These are phyloP conservation scores for Protomyctophum bolini DNA, from an alignment of 2,113 vertebrate species.

Conservation along the genomic window DNA sequence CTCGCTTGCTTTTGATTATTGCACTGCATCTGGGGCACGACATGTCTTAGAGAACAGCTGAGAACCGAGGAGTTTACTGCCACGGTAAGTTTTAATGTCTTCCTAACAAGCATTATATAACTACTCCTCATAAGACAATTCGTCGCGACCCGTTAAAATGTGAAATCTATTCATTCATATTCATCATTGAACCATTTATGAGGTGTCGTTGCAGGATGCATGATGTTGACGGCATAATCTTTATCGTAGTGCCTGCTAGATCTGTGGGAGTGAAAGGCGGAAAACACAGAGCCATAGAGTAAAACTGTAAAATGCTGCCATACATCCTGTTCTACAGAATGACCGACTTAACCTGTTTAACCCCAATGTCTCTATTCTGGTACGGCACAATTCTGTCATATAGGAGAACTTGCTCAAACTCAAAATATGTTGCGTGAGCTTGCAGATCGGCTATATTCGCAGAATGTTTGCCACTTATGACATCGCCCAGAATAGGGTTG, in stretches of 20 bases:
- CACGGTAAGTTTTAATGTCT: constrained; percentile 1
- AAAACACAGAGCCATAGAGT: background rate
- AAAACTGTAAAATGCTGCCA: background rate
- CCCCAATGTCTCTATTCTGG: too few relatives aligned
- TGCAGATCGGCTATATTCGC: too few relatives aligned
- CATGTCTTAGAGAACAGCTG: constrained; percentile 9
- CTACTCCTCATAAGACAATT: background rate
- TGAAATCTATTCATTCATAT: constrained; percentile 13
- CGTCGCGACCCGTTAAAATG: constrained; percentile 13
- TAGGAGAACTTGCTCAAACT: background rate
- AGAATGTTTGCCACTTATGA: background rate
- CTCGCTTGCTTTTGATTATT: constrained; percentile 25
- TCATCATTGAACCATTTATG: constrained; percentile 5
- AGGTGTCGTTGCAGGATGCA: constrained; percentile 4
- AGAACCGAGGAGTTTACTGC: background rate
- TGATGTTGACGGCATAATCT: constrained; percentile 15
- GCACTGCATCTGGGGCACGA: background rate
- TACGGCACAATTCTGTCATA: too few relatives aligned
- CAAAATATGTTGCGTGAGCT: too few relatives aligned
- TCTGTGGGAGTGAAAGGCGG: background rate
- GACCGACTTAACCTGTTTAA: too few relatives aligned
- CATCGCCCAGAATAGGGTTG: background rate
- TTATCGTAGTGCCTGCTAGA: background rate
- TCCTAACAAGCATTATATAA: background rate
- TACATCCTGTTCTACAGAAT: too few relatives aligned